Conservation (phyloP, 2,888 invertebrate genomes). For the Cephalotes varians region DNA sequence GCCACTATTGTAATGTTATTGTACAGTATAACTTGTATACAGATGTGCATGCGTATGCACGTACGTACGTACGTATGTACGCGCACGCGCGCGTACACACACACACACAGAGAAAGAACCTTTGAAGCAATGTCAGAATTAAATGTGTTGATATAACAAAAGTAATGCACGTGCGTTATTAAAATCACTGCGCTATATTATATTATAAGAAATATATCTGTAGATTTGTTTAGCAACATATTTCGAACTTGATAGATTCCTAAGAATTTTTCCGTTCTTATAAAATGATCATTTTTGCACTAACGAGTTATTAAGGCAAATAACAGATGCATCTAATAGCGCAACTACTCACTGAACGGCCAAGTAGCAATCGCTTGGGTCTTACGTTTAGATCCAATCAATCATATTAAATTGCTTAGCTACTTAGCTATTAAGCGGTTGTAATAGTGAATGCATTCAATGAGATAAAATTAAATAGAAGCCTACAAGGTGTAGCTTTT, state of each 20-base stretch:
- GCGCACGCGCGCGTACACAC: too few species aligned
- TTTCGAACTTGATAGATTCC: constrained; percentile 74
- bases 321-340: too few species aligned
- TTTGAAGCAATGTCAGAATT: constrained; percentile 58
- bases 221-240: constrained; percentile 71
- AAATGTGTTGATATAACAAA: constrained; percentile 54
- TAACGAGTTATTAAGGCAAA: constrained; percentile 45
- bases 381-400: too few species aligned
- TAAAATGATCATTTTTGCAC: constrained; percentile 44
- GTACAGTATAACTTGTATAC: constrained; percentile 61
- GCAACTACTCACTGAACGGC: too few species aligned
- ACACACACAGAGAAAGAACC: constrained; percentile 7
- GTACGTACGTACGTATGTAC: background rate
- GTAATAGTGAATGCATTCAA: too few species aligned
- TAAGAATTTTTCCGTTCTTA: constrained; percentile 60
- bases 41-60: constrained; percentile 31
- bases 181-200: constrained; percentile 20
- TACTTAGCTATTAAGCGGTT: too few species aligned
- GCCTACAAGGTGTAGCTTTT: constrained; percentile 52
- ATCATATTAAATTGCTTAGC: too few species aligned
- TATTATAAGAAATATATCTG: constrained; percentile 67
- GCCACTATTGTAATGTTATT: constrained; percentile 69
- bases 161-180: constrained; percentile 16
- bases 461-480: constrained; percentile 56
- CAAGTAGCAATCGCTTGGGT: too few species aligned